phyloP scores from a whole-genome alignment of 2,888 invertebrate species.

The Dinocampus coccinellae region DNA sequence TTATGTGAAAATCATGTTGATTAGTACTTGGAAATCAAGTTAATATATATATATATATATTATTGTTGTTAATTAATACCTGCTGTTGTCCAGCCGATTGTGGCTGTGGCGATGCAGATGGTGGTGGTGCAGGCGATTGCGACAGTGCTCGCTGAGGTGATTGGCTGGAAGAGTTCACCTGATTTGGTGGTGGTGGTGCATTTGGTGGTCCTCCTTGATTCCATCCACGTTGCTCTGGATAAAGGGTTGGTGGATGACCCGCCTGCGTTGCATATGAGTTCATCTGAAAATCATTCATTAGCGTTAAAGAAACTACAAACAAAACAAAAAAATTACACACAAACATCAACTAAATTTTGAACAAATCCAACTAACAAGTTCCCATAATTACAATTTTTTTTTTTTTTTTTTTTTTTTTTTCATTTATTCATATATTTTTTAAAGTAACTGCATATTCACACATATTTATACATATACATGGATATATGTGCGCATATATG shows the following conservation, averaged over 20 bases:
- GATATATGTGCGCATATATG: background rate
- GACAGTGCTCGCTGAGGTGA: constrained; percentile 67
- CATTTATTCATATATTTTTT: no score
- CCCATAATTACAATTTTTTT: background rate
- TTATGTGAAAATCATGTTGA: background rate
- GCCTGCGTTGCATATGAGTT: constrained; percentile 64
- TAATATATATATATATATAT: background rate
- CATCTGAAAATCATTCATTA: constrained; percentile 51
- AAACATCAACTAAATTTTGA: background rate
- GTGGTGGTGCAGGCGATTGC: constrained; percentile 67
- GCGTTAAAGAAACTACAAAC: constrained; percentile 10
- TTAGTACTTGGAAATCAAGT: background rate
- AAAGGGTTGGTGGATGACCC: constrained; percentile 63
- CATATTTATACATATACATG: background rate
- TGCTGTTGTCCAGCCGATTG: constrained; percentile 53
- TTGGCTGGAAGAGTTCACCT: constrained; percentile 64
- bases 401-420: no score
- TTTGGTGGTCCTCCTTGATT: constrained; percentile 65
- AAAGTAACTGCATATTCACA: background rate
- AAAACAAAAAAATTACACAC: background rate
- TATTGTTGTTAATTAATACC: constrained; percentile 8
- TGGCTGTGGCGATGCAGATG: constrained; percentile 67
- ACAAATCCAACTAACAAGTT: constrained; percentile 2
- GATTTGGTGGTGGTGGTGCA: constrained; percentile 63
- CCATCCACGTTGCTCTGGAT: constrained; percentile 67